Base-by-base conservation (phyloP, 2,888 invertebrate species). In the Zygaena filipendulae region DNA sequence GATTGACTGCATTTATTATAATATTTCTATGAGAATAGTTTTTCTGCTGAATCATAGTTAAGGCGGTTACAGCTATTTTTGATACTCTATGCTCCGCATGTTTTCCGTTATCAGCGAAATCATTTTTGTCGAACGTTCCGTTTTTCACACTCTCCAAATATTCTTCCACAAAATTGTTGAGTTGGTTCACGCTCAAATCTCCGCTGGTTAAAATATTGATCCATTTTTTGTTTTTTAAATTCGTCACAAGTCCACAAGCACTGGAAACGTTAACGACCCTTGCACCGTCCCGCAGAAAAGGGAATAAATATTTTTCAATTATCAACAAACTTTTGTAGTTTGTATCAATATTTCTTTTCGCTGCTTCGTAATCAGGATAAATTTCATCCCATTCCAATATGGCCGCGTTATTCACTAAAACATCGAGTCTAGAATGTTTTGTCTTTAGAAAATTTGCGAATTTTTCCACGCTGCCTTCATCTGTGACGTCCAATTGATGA, bases 391-490 rank as follows among this genome's bases (percentile, higher is more conserved):
- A 63, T 38, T 75, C 74, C 27, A 77, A 46, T 22, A 71, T 51
- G 38, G 83, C 90, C 12, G 91, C 91, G 60, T 92, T 92, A 57
- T 91, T 91, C 2, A 91, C 83, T 9, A 91, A 66, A 10, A 89
- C 66, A 58, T 92, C 89, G 3, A 91, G 52, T 0, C 88, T 87
- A 5, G 84, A 86, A 47, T 91, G 81, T 32, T 79, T 82, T 14
- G 60, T 58, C 55, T 83, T 70, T 2, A 91, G 55, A 49, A 77
- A 83, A 33, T 84, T 69, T 3, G 77, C 75, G 23, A 90, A 82
- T 21, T 43, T 60, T 27, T 75, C 53, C 4, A 90, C 74, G 47
- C 88, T 90, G 2, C 62, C 54, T 16, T 63, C 55, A 39, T 86
- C 74, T 29, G 77, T 83, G 28, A 91, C 75, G 52, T 92, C 91